Base-by-base conservation (phyloP, 2,888 invertebrate species). In the Caenorhabditis macrosperma region DNA sequence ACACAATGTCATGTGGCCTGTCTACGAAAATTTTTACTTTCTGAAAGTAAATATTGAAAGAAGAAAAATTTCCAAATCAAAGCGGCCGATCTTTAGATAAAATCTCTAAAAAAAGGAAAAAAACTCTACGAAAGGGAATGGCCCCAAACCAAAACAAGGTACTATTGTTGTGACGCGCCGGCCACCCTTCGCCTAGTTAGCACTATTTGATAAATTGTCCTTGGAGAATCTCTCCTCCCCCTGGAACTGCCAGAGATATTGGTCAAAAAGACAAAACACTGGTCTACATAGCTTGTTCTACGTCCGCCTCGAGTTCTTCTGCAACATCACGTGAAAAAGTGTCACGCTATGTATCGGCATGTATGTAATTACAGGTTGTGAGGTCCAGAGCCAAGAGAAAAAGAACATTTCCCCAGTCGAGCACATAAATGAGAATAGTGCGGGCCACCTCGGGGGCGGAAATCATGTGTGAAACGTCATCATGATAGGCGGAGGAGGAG, bases 151-250 rank as follows among this genome's bases (percentile, higher is more conserved):
- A 44, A 44, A n/a, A 17, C 44, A 44, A n/a, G 17, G 44, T 44
- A 44, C 44, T 44, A 44, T 54, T 35, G 54, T 54, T 33, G 41
- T n/a, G 26, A 50, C n/a, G 33, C 30, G 44, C 44, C 33, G 5
- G 20, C 12, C 10, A 41, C 44, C 10, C 33, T 33, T 33, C 10
- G 57, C 59, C 60, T 60, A 52, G 46, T 71, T 71, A 72, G 64
- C 63, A 72, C 71, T 61, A 30, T 55, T 71, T 71, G 71, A 72
- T 64, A 72, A 64, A 63, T 72, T 64, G 63, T 48, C 72, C 72
- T 72, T 38, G 48, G 72, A 72, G 71, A 71, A 15, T 57, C 33
- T 33, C 5, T 9, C 20, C 52, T 26, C 50, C 17, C 22, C 26
- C 30, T 44, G 28, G n/a, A n/a, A n/a, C n/a, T n/a, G 30, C 6